Base-by-base conservation (phyloP, 1,140 invertebrate genomes). In the Arion vulgaris region DNA sequence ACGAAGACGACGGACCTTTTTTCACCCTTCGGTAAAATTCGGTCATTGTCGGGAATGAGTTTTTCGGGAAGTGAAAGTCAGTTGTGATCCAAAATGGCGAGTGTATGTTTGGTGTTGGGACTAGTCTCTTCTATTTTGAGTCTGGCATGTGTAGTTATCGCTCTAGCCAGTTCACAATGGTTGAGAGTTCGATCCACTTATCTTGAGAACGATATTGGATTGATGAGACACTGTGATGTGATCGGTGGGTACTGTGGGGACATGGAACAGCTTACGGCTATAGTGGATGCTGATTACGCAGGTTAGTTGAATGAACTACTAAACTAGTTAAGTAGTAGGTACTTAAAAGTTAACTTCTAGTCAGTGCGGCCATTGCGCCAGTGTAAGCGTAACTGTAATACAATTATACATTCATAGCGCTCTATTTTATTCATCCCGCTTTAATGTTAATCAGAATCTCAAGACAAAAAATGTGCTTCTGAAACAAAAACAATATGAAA, bases 171-270 rank as follows among this genome's bases (percentile, higher is more conserved):
- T 49, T 71, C 78, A 66, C 62, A 71, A 26, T 80, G 78, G 78
- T 28, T 80, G 4, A 41, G 32, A 28, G 68, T 80, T 69, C 62
- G 78, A 71, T 17, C n/a, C 39, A 11, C 36, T 11, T 41, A 5
- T 11, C 71, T 71, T 23, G 13, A 71, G 66, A 49, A 69, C 32
- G 78, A 80, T 51, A 36, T 80, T 11, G 78, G 78, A 5, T 36
- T 80, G n/a, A 80, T 80, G 78, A 69, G 78, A 34, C 78, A 80
- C 34, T 80, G 78, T 36, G 78, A 80, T 49, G 62, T 36, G 32
- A 36, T n/a, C 36, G 36, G 39, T 38, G 28, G 26, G 19, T 80
- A 80, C 32, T 80, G 78, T 71, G 78, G 78, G 1, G 78, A 80
- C 13, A 80, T 80, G 78, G 78, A 80, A 71, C 62, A 71, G 13